A percentile compares a stretch with the other conserved stretches of the same genome.
Conservation (phyloP, 2,888 invertebrate species). For the Cepaea hortensis region DNA sequence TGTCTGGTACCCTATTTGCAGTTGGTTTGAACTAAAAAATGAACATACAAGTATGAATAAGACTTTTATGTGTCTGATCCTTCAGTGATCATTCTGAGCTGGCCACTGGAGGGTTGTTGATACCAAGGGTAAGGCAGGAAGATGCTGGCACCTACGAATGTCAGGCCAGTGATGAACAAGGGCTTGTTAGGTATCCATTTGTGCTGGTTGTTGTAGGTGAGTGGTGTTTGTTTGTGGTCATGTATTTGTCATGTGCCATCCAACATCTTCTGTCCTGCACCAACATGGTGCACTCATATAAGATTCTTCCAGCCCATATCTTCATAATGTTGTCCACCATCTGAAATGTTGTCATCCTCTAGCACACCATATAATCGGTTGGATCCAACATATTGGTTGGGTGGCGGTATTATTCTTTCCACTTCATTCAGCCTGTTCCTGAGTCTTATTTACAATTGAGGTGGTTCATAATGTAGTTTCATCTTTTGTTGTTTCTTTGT, state of each 20-base stretch:
- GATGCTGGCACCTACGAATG: conserved; percentile 94
- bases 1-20: too few relatives aligned
- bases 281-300: not conserved
- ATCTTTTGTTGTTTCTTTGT: too few relatives aligned
- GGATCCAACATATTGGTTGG: too few relatives aligned
- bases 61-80: not conserved
- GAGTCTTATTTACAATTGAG: too few relatives aligned
- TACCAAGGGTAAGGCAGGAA: conserved; percentile 85
- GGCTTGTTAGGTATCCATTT: conserved; percentile 82
- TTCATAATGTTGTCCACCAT: too few relatives aligned
- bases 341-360: too few relatives aligned
- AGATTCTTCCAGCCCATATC: too few relatives aligned
- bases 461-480: too few relatives aligned
- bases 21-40: too few relatives aligned
- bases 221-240: not conserved
- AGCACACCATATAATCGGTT: too few relatives aligned
- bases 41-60: not conserved
- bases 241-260: not conserved
- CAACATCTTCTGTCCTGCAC: not conserved
- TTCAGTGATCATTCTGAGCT: conserved; percentile 70
- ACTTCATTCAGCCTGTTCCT: too few relatives aligned
- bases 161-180: conserved; percentile 83
- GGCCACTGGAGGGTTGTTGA: conserved; percentile 75
- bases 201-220: conserved; percentile 68
- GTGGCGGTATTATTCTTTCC: too few relatives aligned